These are phyloP conservation scores for Palloptera scutellata DNA, from an alignment of 2,888 invertebrate genomes.

Conservation along the genomic window DNA sequence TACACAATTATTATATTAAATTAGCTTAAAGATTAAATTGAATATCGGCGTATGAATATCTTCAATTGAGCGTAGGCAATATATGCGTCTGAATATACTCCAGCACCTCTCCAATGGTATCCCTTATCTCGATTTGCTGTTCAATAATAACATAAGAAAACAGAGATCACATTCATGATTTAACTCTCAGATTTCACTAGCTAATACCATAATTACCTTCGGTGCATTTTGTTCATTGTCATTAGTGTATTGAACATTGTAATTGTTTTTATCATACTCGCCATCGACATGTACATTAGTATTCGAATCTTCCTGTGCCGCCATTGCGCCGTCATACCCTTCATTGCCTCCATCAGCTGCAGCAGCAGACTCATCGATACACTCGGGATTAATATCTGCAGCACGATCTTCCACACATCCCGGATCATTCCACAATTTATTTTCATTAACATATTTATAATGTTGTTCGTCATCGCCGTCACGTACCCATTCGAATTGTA, in stretches of 20 bases:
- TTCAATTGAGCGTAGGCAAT: slow-evolving; percentile 44
- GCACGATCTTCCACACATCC: background rate
- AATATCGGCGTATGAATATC: no score
- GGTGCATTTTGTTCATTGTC: slow-evolving; percentile 16
- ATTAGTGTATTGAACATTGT: slow-evolving; percentile 28
- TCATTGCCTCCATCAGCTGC: background rate
- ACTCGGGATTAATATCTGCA: background rate
- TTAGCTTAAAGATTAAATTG: no score
- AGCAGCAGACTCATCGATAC: slow-evolving; percentile 32
- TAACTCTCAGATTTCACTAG: background rate
- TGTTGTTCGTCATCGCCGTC: slow-evolving; percentile 52
- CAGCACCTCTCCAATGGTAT: slow-evolving; percentile 49
- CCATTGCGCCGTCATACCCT: no score
- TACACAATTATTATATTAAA: no score
- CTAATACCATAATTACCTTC: background rate
- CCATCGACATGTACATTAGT: slow-evolving; percentile 34
- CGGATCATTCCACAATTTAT: slow-evolving; percentile 63
- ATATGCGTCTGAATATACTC: slow-evolving; percentile 52
- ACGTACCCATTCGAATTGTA: slow-evolving; percentile 57
- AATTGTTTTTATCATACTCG: slow-evolving; percentile 30
- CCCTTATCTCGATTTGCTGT: slow-evolving; percentile 46
- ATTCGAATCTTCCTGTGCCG: background rate
- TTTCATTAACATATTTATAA: slow-evolving; percentile 65
- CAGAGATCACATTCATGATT: background rate
- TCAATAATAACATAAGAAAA: slow-evolving; percentile 21